Evolutionary conservation across 2,113 vertebrate genomes (phyloP).

Genomic region (Entelurus aequoreus): DNA sequence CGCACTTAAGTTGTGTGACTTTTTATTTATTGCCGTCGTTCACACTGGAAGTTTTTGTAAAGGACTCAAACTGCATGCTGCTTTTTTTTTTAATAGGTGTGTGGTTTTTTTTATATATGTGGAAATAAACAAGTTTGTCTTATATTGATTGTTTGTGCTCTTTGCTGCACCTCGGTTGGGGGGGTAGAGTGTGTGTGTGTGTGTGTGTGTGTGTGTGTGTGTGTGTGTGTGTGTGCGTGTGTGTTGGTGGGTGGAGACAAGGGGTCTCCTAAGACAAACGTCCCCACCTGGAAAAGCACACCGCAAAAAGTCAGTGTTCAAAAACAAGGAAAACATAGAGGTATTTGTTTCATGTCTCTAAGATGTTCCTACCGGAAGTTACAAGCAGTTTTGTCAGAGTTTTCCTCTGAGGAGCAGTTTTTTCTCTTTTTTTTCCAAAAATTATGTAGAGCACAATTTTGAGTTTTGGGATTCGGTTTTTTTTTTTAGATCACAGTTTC

Average conservation of each 20-base stretch:
- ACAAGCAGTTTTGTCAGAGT: no score
- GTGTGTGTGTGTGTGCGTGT: slow-evolving; percentile 1
- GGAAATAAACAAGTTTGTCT: slow-evolving; percentile 43
- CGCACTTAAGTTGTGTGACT: slow-evolving; percentile 63
- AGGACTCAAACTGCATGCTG: slow-evolving; percentile 36
- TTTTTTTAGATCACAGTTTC: no score
- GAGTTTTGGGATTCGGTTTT: no score
- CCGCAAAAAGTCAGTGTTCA: no score
- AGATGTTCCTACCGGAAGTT: no score
- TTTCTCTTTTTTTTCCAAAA: no score
- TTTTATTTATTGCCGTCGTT: slow-evolving; percentile 72
- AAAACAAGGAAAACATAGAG: no score
- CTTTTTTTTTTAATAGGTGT: slow-evolving; percentile 26
- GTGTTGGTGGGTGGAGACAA: slow-evolving; percentile 16
- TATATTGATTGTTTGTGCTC: slow-evolving; percentile 22
- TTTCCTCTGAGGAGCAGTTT: no score
- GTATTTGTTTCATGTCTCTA: no score
- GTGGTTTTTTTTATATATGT: slow-evolving; percentile 22
- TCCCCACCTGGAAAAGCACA: slow-evolving; percentile 71
- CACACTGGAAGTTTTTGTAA: slow-evolving; percentile 61
- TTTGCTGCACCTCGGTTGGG: background rate
- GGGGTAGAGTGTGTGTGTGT: slow-evolving; percentile 21
- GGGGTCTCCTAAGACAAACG: slow-evolving; percentile 53
- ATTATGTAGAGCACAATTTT: no score
- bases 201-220: slow-evolving; percentile 21